Conservation (phyloP, 2,888 invertebrate genomes). For the Chalcis sispes region DNA sequence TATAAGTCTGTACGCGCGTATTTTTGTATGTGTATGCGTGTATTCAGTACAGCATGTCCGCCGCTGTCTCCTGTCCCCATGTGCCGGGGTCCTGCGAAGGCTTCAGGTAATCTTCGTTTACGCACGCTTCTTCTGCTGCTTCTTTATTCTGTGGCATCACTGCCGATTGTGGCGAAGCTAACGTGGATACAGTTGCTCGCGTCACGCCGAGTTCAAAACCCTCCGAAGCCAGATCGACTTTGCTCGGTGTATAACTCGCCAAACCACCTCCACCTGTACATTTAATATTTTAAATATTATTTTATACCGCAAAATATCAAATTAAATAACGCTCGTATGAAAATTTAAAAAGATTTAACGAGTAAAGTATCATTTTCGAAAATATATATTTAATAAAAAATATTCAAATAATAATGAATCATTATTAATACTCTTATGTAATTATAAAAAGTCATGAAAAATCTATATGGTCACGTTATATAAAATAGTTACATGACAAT, state of each 20-base stretch:
- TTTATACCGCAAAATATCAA: not conserved
- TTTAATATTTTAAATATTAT: too few relatives aligned
- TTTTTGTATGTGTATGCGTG: conserved; percentile 45
- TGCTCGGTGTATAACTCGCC: conserved; percentile 90
- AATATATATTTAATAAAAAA: not conserved
- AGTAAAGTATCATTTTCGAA: too few relatives aligned
- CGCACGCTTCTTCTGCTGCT: conserved; percentile 46
- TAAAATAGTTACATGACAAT: conserved; percentile 16
- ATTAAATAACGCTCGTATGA: too few relatives aligned
- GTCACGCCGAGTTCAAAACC: conserved; percentile 89
- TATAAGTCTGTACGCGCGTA: conserved; percentile 38
- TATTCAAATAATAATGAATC: not conserved
- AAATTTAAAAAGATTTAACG: not conserved
- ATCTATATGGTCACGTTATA: not conserved
- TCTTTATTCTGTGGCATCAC: conserved; percentile 30
- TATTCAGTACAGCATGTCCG: conserved; percentile 76
- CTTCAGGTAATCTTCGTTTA: conserved; percentile 73
- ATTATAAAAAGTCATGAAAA: conserved; percentile 1
- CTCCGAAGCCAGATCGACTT: conserved; percentile 81
- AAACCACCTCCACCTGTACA: conserved; percentile 76
- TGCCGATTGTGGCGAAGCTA: conserved; percentile 62
- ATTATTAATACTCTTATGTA: not conserved
- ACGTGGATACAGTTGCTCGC: conserved; percentile 77
- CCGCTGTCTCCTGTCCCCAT: conserved; percentile 76
- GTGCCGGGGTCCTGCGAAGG: conserved; percentile 74